Conservation (phyloP, 2,113 vertebrate genomes). For the Oncorhynchus clarkii region DNA sequence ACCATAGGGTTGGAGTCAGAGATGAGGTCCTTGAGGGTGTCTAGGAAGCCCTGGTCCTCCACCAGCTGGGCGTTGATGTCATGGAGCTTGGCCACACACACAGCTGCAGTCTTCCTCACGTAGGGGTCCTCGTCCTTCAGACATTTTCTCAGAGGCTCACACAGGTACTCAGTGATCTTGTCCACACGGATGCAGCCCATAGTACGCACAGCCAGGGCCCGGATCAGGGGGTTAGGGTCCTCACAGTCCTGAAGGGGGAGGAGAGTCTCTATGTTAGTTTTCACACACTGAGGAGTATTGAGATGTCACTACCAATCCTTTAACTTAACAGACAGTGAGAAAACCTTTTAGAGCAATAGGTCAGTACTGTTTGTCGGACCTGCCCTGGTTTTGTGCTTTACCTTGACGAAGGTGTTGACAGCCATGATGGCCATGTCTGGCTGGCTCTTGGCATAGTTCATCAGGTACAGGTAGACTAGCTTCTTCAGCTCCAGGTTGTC, state of each 20-base stretch:
- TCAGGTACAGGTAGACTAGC: constrained; percentile 96
- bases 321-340: background rate
- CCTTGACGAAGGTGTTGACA: constrained; percentile 99
- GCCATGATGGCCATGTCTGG: constrained; percentile 99
- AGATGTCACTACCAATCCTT: background rate
- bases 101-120: constrained; percentile 93
- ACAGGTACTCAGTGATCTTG: constrained; percentile 97
- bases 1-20: constrained; percentile 99
- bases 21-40: constrained; percentile 97
- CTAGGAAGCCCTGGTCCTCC: constrained; percentile 97
- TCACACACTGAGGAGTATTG: background rate
- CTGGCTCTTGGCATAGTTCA: constrained; percentile 99
- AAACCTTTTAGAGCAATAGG: background rate
- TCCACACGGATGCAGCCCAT: constrained; percentile 99
- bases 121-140: constrained; percentile 98
- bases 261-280: background rate
- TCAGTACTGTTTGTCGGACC: background rate
- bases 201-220: constrained; percentile 92
- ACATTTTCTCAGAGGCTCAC: constrained; percentile 94
- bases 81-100: constrained; percentile 96
- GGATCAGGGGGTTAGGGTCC: constrained; percentile 95
- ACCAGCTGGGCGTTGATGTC: constrained; percentile 97
- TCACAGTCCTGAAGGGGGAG: constrained; percentile 84
- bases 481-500: constrained; percentile 99
- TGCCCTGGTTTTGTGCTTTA: constrained; percentile 47